A percentile compares a stretch with the other conserved stretches of the same genome.
Conservation (phyloP, 2,113 vertebrate species). For the Brachirus orientalis region DNA sequence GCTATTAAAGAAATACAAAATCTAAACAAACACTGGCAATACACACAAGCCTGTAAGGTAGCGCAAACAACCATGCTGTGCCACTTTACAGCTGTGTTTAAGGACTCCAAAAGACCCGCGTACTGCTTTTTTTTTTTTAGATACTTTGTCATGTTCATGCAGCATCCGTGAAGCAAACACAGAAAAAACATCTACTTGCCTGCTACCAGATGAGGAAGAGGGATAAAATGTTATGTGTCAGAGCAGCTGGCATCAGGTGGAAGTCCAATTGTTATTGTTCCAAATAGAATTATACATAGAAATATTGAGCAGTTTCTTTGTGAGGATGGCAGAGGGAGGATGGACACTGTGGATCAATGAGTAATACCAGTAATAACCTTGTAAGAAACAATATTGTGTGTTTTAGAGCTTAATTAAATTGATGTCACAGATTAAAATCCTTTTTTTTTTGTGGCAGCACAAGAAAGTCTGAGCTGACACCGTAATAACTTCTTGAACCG, state of each 20-base stretch:
- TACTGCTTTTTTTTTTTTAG: no score
- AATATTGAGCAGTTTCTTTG: no score
- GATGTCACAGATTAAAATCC: no score
- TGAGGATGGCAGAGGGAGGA: conserved; percentile 24
- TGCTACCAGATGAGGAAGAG: conserved; percentile 15
- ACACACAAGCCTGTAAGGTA: conserved; percentile 16
- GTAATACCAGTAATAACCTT: no score
- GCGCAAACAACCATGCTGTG: neutral
- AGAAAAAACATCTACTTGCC: conserved; percentile 17
- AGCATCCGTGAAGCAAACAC: conserved; percentile 19
- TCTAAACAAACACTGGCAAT: conserved; percentile 28
- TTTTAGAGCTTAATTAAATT: no score
- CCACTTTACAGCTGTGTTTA: conserved; percentile 21
- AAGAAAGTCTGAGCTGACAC: no score
- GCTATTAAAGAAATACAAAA: conserved; percentile 26
- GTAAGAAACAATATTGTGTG: no score
- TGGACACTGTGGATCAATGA: conserved; percentile 49
- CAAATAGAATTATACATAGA: conserved; percentile 21
- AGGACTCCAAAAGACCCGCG: no score
- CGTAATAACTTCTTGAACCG: no score
- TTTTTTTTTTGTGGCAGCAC: no score
- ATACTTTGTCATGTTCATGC: no score
- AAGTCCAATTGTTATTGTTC: conserved; percentile 33
- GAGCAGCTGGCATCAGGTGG: conserved; percentile 50
- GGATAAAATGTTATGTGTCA: conserved; percentile 40